A percentile compares a stretch with the other conserved stretches of the same genome.
Conservation (phyloP, 2,113 vertebrate species). For the Melanostigma gelatinosum region DNA sequence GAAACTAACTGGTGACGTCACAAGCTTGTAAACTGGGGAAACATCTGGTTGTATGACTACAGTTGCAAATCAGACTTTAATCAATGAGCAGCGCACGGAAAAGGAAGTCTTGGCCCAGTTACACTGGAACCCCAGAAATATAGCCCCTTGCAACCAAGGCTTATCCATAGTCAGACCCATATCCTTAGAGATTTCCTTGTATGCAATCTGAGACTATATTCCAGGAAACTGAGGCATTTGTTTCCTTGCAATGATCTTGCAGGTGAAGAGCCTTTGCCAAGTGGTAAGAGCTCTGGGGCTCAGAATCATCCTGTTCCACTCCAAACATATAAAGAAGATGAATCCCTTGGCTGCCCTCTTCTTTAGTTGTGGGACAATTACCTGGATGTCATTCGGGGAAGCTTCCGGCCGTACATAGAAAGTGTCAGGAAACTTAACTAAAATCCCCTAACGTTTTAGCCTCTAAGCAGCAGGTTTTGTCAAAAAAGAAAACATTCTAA, state of each 20-base stretch:
- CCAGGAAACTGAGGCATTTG: neutral
- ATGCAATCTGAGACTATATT: neutral
- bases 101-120: neutral
- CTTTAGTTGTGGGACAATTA: conserved; percentile 80
- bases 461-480: conserved; percentile 19
- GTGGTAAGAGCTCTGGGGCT: conserved; percentile 35
- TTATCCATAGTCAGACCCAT: too few relatives aligned
- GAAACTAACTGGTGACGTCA: neutral
- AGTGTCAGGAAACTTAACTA: conserved; percentile 60
- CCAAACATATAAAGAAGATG: conserved; percentile 58
- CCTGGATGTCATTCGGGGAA: conserved; percentile 71
- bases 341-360: conserved; percentile 55
- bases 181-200: neutral
- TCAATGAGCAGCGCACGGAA: neutral
- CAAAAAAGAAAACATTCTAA: too few relatives aligned
- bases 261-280: neutral
- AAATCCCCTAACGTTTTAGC: conserved; percentile 47
- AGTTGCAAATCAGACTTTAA: neutral
- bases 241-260: neutral
- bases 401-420: conserved; percentile 58
- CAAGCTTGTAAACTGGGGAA: neutral
- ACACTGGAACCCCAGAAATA: neutral
- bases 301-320: conserved; percentile 42
- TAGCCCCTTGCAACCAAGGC: neutral
- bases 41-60: too few relatives aligned